Percentiles rank a stretch among this genome's conserved stretches.
Evolutionary conservation across 2,113 vertebrate species (phyloP).

Genomic region (Antechinus flavipes): DNA sequence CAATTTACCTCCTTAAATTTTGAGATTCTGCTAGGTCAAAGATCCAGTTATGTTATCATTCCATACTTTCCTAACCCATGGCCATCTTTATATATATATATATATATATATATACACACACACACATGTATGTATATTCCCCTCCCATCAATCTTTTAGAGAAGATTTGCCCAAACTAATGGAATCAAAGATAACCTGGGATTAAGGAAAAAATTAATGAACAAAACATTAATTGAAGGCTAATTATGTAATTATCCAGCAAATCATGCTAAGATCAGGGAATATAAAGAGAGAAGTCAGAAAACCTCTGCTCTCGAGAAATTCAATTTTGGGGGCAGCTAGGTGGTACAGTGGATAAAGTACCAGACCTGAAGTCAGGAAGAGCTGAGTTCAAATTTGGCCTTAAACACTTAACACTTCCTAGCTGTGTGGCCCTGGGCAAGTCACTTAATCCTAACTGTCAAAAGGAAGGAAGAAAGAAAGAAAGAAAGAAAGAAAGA

Average conservation of each 20-base stretch:
- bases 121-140: too few relatives aligned
- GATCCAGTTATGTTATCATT: not conserved
- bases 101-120: too few relatives aligned
- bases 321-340: not conserved
- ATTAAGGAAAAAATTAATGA: not conserved
- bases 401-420: too few relatives aligned
- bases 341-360: too few relatives aligned
- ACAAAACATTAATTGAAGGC: not conserved
- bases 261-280: not conserved
- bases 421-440: too few relatives aligned
- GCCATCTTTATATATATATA: not conserved
- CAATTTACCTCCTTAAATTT: not conserved
- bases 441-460: too few relatives aligned
- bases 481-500: too few relatives aligned
- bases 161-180: not conserved
- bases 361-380: too few relatives aligned
- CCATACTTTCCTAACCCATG: not conserved
- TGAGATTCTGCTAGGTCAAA: not conserved
- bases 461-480: too few relatives aligned
- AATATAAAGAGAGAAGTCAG: not conserved
- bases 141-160: not conserved
- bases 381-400: too few relatives aligned
- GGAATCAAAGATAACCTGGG: not conserved
- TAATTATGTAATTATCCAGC: not conserved
- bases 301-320: not conserved